Percentiles rank a stretch among this genome's conserved stretches.
Evolutionary conservation across 2,113 vertebrate genomes (phyloP).

Genomic region (Cyanistes caeruleus): DNA sequence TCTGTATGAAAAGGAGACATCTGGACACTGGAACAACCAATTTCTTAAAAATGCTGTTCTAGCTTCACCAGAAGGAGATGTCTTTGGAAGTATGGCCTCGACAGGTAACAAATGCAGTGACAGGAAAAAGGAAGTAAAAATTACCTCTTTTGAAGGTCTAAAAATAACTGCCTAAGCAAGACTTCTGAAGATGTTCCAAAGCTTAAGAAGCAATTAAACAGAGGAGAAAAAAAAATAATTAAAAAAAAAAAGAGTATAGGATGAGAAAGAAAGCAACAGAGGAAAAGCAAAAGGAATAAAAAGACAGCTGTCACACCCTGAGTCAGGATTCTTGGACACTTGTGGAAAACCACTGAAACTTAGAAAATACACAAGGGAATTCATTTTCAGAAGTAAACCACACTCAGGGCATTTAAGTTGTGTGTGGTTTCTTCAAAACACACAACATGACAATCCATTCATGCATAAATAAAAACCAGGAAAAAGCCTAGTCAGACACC

Average conservation of each 20-base stretch:
- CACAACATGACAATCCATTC: neutral
- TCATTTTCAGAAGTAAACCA: neutral
- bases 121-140: neutral
- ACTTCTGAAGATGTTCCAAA: neutral
- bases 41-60: neutral
- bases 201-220: neutral
- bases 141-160: neutral
- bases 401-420: neutral
- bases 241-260: neutral
- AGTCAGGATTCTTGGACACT: neutral
- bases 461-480: neutral
- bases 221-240: neutral
- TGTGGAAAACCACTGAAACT: neutral
- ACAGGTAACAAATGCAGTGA: neutral
- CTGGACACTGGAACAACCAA: neutral
- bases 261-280: neutral
- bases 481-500: neutral
- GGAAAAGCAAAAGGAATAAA: neutral
- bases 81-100: neutral
- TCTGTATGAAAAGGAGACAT: slow-evolving; percentile 62
- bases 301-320: neutral
- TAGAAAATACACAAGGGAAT: neutral
- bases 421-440: neutral
- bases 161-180: neutral
- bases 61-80: neutral